These are phyloP conservation scores for Acanthopagrus latus DNA, from an alignment of 2,797 vertebrate genomes.

Conservation along the genomic window DNA sequence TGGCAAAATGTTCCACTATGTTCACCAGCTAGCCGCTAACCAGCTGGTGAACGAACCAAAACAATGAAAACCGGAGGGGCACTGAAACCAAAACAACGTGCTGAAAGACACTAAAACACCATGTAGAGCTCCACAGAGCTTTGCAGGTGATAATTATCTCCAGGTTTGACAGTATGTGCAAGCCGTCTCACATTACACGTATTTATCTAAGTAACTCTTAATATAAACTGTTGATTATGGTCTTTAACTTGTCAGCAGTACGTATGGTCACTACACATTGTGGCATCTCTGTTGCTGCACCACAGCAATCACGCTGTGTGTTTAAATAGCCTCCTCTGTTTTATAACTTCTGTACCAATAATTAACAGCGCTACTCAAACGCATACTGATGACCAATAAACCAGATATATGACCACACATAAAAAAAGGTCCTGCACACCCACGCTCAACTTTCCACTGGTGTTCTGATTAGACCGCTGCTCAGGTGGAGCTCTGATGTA, in stretches of 20 bases:
- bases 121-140: background rate
- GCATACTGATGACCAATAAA: conserved; percentile 39
- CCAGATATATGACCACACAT: conserved; percentile 9
- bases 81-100: background rate
- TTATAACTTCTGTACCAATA: conserved; percentile 14
- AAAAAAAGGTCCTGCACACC: background rate
- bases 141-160: background rate
- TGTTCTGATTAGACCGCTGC: background rate
- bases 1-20: too few relatives aligned
- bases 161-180: too few relatives aligned
- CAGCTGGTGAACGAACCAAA: background rate
- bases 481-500: background rate
- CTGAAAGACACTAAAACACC: background rate
- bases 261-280: background rate
- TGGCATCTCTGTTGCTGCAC: background rate
- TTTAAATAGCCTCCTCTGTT: background rate
- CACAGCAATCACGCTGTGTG: background rate
- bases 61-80: background rate
- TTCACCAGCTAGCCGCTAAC: too few relatives aligned
- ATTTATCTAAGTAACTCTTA: background rate
- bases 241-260: background rate
- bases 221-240: background rate
- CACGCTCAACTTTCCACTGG: conserved; percentile 6
- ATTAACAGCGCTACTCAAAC: conserved; percentile 15
- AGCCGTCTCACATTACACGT: background rate